Evolutionary conservation across 2,113 vertebrate species (phyloP).

Genomic region (Fulmarus glacialis): DNA sequence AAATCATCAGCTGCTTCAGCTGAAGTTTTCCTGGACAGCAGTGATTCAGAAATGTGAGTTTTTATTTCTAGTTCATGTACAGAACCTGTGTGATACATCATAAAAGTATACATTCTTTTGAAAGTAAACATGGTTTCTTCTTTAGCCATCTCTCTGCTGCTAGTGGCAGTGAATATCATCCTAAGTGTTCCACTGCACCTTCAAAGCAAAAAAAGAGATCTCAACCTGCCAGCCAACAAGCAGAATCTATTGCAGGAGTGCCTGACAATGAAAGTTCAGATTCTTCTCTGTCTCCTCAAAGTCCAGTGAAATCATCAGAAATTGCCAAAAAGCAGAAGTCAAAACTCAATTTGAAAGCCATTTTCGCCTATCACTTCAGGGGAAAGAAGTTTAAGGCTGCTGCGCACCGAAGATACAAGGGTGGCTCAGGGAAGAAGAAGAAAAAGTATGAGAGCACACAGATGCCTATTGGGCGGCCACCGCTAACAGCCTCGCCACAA

Average conservation of each 20-base stretch:
- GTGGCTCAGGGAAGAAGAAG: accelerated
- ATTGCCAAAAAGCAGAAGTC: background rate
- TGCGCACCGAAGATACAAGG: background rate
- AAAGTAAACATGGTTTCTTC: background rate
- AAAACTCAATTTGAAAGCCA: constrained; percentile 64
- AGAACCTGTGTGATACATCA: background rate
- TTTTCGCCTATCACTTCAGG: constrained; percentile 67
- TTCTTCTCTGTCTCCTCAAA: constrained; percentile 37
- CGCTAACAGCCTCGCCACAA: background rate
- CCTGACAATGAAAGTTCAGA: background rate
- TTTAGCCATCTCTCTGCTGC: constrained; percentile 12
- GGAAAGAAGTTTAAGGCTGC: constrained; percentile 27
- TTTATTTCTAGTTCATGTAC: background rate
- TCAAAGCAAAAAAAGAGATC: background rate
- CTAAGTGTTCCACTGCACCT: background rate
- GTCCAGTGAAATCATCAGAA: background rate
- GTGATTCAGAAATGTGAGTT: constrained; percentile 47
- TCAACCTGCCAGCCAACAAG: background rate
- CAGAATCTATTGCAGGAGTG: background rate
- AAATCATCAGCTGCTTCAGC: background rate
- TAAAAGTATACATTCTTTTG: background rate
- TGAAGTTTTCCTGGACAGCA: background rate
- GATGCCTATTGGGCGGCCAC: background rate
- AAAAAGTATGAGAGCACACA: background rate
- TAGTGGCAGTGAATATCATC: constrained; percentile 32